Conservation (phyloP, 2,888 invertebrate genomes). For the Metellina segmentata region DNA sequence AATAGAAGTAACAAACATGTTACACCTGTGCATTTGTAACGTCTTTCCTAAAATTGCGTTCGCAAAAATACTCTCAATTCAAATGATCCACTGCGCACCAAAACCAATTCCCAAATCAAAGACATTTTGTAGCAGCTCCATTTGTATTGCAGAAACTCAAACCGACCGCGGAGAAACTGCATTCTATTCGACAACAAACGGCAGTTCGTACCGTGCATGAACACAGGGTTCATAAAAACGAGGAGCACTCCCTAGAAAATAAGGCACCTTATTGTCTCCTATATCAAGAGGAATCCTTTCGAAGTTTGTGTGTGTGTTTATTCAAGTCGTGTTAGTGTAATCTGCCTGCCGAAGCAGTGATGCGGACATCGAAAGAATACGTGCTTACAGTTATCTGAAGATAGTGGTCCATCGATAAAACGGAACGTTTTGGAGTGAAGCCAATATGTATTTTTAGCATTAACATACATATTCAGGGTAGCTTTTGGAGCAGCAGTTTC, state of each 20-base stretch:
- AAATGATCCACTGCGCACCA: too few relatives aligned
- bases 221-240: too few relatives aligned
- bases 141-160: too few relatives aligned
- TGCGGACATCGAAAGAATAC: slow-evolving; percentile 25
- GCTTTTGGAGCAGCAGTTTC: slow-evolving; percentile 2
- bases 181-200: too few relatives aligned
- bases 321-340: slow-evolving; percentile 18
- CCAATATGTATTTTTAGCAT: slow-evolving; percentile 62
- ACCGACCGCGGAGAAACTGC: too few relatives aligned
- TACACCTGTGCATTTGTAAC: too few relatives aligned
- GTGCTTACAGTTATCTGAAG: slow-evolving; percentile 40
- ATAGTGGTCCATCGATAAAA: slow-evolving; percentile 46
- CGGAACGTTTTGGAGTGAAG: slow-evolving; percentile 40
- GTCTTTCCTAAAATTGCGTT: too few relatives aligned
- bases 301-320: slow-evolving; percentile 23
- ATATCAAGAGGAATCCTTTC: slow-evolving; percentile 12
- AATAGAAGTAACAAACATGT: too few relatives aligned
- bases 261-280: slow-evolving; percentile 1
- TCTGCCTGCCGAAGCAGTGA: slow-evolving; percentile 23
- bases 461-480: slow-evolving; percentile 43
- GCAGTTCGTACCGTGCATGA: too few relatives aligned
- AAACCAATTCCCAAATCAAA: too few relatives aligned
- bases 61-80: too few relatives aligned
- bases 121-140: too few relatives aligned
- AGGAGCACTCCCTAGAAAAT: not conserved